Evolutionary conservation across 1,140 invertebrate genomes (phyloP), one percentile per base, ranked within the genome.

Genomic region (Thereuonema tuberculata): DNA sequence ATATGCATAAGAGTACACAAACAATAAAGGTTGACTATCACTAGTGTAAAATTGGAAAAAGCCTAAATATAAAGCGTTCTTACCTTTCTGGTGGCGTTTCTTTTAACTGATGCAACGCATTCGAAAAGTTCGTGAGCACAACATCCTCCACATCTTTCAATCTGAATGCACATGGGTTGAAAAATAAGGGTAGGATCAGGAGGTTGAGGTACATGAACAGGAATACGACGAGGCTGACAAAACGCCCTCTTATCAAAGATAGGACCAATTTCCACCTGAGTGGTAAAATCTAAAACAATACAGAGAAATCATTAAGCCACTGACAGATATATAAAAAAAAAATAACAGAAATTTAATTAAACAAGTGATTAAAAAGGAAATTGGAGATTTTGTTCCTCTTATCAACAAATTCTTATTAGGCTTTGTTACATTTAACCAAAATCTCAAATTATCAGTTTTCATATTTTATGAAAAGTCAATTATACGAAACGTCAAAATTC

Each of bases 91-190:
- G 59, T 26, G 9, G 59, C 59, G 24, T 60, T 60, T 55, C 50
- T 2, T 54, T 31, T 26, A 31, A 60, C 2, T 5, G 49, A 60
- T 1, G 85, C 79, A 61, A 84, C 81, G 66, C 85, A 87, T 2
- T 74, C 73, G 15, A 84, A 73, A 47, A 82, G 64, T n/a, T 72
- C 65, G 50, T 81, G 78, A 1, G 70, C 69, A 65, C 85, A 87
- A 68, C 85, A 87, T 1, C 85, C 85, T 14, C 81, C 80, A 67
- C 85, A 87, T 61, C 81, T 75, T 61, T 81, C 80, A 1, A 87
- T 71, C 48, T 82, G 67, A 1, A 82, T 83, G 65, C 85, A 87
- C 26, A 73, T 68, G 0, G 85, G 85, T 62, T 76, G 78, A 60
- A 81, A 82, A 26, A 81, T 68, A 2, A 77, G 67, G 43, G 76